A percentile compares a stretch with the other conserved stretches of the same genome.
Evolutionary conservation across 2,797 vertebrate species (phyloP).

Genomic region (Centropyge bicolor): DNA sequence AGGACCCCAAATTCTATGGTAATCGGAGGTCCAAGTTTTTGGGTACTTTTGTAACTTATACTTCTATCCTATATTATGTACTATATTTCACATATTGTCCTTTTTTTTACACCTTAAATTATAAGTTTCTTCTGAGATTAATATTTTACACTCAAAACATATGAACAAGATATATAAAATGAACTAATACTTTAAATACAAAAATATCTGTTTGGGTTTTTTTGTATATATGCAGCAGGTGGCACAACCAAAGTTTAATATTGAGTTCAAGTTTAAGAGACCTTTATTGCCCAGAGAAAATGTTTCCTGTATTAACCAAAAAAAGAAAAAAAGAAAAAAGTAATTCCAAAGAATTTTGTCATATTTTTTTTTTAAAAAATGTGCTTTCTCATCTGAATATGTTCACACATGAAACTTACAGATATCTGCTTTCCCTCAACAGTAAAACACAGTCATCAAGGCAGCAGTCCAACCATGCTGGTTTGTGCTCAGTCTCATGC

Average conservation of each 20-base stretch:
- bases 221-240: background rate
- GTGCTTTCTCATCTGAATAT: background rate
- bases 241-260: background rate
- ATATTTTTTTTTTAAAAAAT: background rate
- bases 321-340: no score
- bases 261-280: background rate
- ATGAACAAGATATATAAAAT: background rate
- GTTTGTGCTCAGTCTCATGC: conserved; percentile 68
- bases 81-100: no score
- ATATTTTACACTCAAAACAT: background rate
- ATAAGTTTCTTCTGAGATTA: background rate
- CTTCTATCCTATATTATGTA: background rate
- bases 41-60: background rate
- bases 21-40: conserved; percentile 9
- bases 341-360: background rate
- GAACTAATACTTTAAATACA: background rate
- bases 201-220: no score
- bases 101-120: no score
- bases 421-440: conserved; percentile 68
- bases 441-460: conserved; percentile 61
- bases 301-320: background rate
- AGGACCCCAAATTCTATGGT: conserved; percentile 40
- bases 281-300: background rate
- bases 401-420: conserved; percentile 49
- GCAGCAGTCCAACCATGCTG: conserved; percentile 32